These are phyloP conservation scores for Salpingus planirostris DNA, from an alignment of 2,888 invertebrate species.

Conservation along the genomic window DNA sequence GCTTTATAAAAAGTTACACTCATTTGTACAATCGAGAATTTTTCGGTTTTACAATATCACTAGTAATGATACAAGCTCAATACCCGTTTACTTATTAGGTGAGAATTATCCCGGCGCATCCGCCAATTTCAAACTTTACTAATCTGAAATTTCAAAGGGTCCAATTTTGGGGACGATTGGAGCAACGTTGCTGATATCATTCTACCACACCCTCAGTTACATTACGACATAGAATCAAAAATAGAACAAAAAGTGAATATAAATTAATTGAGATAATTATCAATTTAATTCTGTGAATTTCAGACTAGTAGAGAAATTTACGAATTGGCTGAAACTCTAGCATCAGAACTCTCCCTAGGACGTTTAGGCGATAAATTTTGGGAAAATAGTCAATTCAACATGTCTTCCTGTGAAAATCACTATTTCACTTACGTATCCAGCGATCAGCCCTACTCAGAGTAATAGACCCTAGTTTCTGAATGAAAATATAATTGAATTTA, in stretches of 20 bases:
- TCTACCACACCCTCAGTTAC: conserved; percentile 44
- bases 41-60: conserved; percentile 43
- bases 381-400: conserved; percentile 41
- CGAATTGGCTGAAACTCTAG: conserved; percentile 43
- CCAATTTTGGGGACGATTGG: conserved; percentile 52
- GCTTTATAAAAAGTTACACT: conserved; percentile 47
- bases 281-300: conserved; percentile 5
- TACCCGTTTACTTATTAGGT: conserved; percentile 48
- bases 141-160: conserved; percentile 38
- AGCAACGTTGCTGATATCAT: conserved; percentile 47
- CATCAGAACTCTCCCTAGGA: conserved; percentile 43
- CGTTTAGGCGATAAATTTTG: conserved; percentile 43
- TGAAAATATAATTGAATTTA: no score
- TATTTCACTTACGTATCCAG: conserved; percentile 47
- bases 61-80: conserved; percentile 30
- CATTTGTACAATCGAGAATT: conserved; percentile 45
- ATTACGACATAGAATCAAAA: conserved; percentile 26
- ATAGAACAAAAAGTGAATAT: no score
- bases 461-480: background rate
- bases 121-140: background rate
- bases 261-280: conserved; percentile 1
- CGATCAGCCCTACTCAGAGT: conserved; percentile 39
- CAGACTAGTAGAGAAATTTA: conserved; percentile 35
- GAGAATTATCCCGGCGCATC: conserved; percentile 25
- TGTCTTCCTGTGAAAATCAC: conserved; percentile 39